These are phyloP conservation scores for Eudemis profundana DNA, from an alignment of 2,888 invertebrate genomes.

Conservation along the genomic window DNA sequence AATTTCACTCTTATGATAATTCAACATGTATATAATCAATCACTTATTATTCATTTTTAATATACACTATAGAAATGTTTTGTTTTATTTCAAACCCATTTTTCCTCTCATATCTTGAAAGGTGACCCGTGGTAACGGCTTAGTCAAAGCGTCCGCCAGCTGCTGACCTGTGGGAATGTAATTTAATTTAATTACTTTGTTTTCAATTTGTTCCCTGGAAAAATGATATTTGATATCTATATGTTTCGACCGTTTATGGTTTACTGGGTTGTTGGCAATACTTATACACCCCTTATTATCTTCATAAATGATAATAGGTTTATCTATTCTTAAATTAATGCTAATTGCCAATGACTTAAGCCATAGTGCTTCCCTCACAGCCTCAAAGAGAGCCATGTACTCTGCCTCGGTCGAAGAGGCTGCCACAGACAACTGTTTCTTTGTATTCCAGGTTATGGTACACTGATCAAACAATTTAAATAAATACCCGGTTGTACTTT, in stretches of 20 bases:
- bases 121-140: slow-evolving; percentile 30
- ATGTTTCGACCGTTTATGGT: slow-evolving; percentile 54
- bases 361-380: slow-evolving; percentile 55
- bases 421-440: background rate
- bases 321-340: slow-evolving; percentile 46
- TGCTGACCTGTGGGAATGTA: slow-evolving; percentile 48
- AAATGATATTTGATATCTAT: too few relatives aligned
- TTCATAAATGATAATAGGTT: slow-evolving; percentile 50
- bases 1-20: slow-evolving; percentile 1
- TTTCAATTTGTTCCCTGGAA: slow-evolving; percentile 45
- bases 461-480: too few relatives aligned
- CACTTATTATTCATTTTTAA: slow-evolving; percentile 16
- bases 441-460: background rate
- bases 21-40: background rate
- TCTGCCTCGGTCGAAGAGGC: too few relatives aligned
- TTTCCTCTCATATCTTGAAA: slow-evolving; percentile 18
- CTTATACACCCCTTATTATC: slow-evolving; percentile 59
- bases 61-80: slow-evolving; percentile 23
- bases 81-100: slow-evolving; percentile 23
- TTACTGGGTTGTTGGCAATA: slow-evolving; percentile 21
- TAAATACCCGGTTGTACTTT: too few relatives aligned
- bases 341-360: slow-evolving; percentile 52
- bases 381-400: background rate
- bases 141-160: slow-evolving; percentile 40
- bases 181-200: slow-evolving; percentile 47